Evolutionary conservation across 23 tunicate species (phyloP).

Genomic region (Trididemnum clinides): DNA sequence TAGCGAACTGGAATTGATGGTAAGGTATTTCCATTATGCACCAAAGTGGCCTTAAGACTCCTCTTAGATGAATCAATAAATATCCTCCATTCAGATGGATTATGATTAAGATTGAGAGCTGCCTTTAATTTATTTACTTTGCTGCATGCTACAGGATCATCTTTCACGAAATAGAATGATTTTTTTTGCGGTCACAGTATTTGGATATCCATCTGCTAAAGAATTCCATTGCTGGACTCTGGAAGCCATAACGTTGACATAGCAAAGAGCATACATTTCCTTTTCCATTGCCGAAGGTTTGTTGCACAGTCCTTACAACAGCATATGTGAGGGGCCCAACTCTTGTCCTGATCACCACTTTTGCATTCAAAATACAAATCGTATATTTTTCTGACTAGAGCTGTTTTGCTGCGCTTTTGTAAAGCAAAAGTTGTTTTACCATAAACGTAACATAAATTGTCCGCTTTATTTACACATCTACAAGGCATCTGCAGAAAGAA

Average conservation of each 20-base stretch:
- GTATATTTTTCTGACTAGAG: too few species aligned
- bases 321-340: too few species aligned
- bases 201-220: background rate
- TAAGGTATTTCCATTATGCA: slow-evolving; percentile 48
- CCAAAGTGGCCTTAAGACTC: slow-evolving; percentile 36
- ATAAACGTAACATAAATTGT: background rate
- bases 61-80: slow-evolving; percentile 45
- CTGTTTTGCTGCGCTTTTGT: too few species aligned
- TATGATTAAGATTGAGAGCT: slow-evolving; percentile 19
- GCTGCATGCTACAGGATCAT: slow-evolving; percentile 18
- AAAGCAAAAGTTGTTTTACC: background rate
- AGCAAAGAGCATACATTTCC: too few species aligned
- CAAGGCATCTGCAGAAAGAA: background rate
- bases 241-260: background rate
- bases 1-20: slow-evolving; percentile 48
- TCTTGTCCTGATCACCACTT: background rate
- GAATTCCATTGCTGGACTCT: slow-evolving; percentile 28
- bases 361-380: background rate
- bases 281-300: too few species aligned
- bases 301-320: too few species aligned
- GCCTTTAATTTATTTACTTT: slow-evolving; percentile 27
- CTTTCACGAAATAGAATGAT: slow-evolving; percentile 3
- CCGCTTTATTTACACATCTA: background rate
- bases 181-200: background rate
- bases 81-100: slow-evolving; percentile 44